phyloP scores from a whole-genome alignment of 2,888 invertebrate species.

The Selenia dentaria region DNA sequence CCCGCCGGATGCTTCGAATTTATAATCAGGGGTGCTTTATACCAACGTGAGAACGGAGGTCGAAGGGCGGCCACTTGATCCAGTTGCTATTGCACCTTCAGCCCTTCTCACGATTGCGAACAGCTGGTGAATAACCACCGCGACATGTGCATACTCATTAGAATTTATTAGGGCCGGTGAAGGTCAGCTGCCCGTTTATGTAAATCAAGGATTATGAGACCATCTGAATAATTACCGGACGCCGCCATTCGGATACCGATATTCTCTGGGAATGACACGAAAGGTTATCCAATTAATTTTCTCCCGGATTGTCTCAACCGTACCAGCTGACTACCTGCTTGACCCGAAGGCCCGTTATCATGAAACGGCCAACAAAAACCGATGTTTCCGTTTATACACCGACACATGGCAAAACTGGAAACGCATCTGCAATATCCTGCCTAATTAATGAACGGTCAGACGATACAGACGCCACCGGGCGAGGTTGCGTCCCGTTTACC shows the following conservation, averaged over 20 bases:
- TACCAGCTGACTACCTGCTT: conserved; percentile 69
- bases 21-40: conserved; percentile 76
- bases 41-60: conserved; percentile 73
- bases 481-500: conserved; percentile 49
- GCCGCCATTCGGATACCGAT: conserved; percentile 36
- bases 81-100: conserved; percentile 75
- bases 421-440: conserved; percentile 68
- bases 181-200: conserved; percentile 73
- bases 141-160: conserved; percentile 71
- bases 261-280: conserved; percentile 58
- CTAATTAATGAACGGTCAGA: conserved; percentile 55
- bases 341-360: conserved; percentile 67
- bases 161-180: conserved; percentile 72
- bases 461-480: conserved; percentile 43
- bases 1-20: conserved; percentile 71
- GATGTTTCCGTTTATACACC: conserved; percentile 60
- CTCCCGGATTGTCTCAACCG: conserved; percentile 45
- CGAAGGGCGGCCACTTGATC: conserved; percentile 78
- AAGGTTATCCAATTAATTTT: conserved; percentile 47
- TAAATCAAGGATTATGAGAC: conserved; percentile 57
- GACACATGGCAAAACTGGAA: conserved; percentile 65
- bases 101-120: conserved; percentile 74
- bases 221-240: conserved; percentile 58
- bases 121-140: conserved; percentile 66
- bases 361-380: conserved; percentile 61